Evolutionary conservation across 2,797 vertebrate genomes (phyloP), one percentile per base, ranked within the genome.

Genomic region (Aphelocoma californica): DNA sequence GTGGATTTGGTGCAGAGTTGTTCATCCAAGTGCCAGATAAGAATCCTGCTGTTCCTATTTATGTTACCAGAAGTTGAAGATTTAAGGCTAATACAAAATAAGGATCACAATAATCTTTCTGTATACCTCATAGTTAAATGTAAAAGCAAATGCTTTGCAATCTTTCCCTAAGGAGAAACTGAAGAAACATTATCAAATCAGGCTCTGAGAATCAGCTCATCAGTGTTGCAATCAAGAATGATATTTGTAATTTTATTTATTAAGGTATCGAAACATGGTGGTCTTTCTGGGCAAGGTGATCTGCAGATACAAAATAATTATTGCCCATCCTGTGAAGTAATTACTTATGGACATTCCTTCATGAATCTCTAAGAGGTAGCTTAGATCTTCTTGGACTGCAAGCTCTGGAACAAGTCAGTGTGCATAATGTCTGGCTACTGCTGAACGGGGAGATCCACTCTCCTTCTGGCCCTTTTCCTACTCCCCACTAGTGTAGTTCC

Each of bases 381-480:
- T 53, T 53, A n/a, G 32, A 31, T 77, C 17, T 84, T 14, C 57
- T 40, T 86, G 47, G 16, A 5, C n/a, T 61, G 32, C 32, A 28
- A 34, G n/a, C 65, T 77, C 11, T 21, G 28, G 24, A 65, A 8
- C n/a, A 38, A 32, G 26, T 32, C 74, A 50, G 12, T 18, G 25
- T 85, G 17, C 9, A 2, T 53, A 8, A 45, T 36, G 18, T 56
- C 28, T 61, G 32, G 32, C 56, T 91, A 6, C n/a, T 44, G 36
- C 69, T 65, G 44, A 75, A 31, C 0, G 2, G 40, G 62, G 36
- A 71, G 28, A 62, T 67, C 40, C 0, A 0, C 74, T 77, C n/a
- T 73, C 32, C 32, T 34, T 15, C 9, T 34, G 10, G 23, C 17
- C 50, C 11, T 58, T 12, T 69, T 61, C 36, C 48, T 70, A 2